Evolutionary conservation across 2,113 vertebrate species (phyloP).

Genomic region (Callipepla californica): DNA sequence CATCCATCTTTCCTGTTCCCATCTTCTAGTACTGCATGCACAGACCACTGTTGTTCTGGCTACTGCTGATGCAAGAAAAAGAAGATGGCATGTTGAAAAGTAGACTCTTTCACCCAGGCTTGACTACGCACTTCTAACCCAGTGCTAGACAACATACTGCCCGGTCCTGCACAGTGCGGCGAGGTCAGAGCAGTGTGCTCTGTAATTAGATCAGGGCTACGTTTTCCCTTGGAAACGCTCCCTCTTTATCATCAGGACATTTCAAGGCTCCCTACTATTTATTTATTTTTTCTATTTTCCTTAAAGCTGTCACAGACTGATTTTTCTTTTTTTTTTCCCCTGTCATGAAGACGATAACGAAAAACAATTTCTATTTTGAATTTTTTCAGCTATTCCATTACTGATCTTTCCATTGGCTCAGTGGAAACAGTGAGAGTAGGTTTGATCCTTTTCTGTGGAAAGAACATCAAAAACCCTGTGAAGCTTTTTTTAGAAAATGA

Average conservation of each 20-base stretch:
- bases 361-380: conserved; percentile 15
- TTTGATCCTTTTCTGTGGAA: conserved; percentile 42
- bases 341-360: not conserved
- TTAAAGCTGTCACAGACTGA: not conserved
- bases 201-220: conserved; percentile 27
- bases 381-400: conserved; percentile 31
- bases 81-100: not conserved
- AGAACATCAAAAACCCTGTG: conserved; percentile 18
- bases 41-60: not conserved
- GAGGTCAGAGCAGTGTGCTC: not conserved
- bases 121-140: not conserved
- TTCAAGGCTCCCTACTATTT: not conserved
- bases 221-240: conserved; percentile 35
- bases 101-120: not conserved
- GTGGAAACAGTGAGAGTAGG: conserved; percentile 22
- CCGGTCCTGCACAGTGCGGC: not conserved
- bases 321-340: conserved; percentile 10
- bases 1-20: not conserved
- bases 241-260: not conserved
- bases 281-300: not conserved
- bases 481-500: conserved; percentile 9
- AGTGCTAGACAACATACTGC: not conserved
- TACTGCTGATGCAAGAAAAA: not conserved
- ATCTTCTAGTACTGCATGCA: not conserved
- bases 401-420: conserved; percentile 29